A percentile compares a stretch with the other conserved stretches of the same genome.
Conservation (phyloP, 2,113 vertebrate genomes). For the Camelus bactrianus region DNA sequence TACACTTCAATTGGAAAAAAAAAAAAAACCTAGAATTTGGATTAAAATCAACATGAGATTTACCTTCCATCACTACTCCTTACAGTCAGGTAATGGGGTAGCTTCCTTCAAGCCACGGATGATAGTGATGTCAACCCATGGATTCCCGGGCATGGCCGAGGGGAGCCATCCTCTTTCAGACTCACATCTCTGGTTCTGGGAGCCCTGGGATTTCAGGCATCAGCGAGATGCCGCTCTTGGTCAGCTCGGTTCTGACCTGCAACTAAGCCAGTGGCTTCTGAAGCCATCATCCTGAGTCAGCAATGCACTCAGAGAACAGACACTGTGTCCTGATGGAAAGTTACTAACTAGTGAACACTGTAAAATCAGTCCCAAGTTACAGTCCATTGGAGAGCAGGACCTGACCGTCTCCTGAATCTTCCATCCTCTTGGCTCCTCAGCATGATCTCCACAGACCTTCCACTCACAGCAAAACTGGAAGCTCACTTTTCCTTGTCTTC, state of each 20-base stretch:
- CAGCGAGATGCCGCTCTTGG: not conserved
- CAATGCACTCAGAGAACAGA: not conserved
- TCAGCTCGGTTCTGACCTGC: too few relatives aligned
- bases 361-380: not conserved
- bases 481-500: not conserved
- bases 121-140: not conserved
- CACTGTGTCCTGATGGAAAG: rapidly evolving
- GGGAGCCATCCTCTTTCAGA: too few relatives aligned
- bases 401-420: too few relatives aligned
- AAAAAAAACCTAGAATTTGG: not conserved
- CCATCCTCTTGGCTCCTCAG: not conserved
- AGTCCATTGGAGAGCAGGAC: not conserved
- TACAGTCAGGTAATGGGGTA: too few relatives aligned
- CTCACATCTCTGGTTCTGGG: not conserved
- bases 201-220: not conserved
- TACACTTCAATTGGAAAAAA: too few relatives aligned
- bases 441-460: not conserved
- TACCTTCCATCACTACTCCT: not conserved
- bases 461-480: not conserved
- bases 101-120: not conserved
- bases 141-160: not conserved
- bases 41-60: not conserved
- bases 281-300: not conserved
- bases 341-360: too few relatives aligned
- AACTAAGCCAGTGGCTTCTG: not conserved